Conservation (phyloP, 2,113 vertebrate species). For the Oceanodroma tethys region DNA sequence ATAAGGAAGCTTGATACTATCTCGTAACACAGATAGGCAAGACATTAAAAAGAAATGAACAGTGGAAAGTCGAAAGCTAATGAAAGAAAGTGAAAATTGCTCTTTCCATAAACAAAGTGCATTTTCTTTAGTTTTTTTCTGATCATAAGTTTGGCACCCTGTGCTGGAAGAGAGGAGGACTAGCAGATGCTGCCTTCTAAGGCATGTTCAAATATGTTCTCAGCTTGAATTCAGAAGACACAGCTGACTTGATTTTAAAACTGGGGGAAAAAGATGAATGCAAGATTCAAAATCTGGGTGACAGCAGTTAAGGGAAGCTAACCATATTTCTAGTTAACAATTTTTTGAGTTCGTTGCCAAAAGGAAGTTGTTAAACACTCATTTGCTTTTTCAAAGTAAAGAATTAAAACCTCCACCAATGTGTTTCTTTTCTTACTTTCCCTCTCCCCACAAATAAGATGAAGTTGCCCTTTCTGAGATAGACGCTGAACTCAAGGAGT, state of each 20-base stretch:
- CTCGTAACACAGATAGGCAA: neutral
- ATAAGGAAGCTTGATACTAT: neutral
- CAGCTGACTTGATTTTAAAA: slow-evolving; percentile 1
- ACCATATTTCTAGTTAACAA: neutral
- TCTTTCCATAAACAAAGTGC: neutral
- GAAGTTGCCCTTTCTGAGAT: neutral
- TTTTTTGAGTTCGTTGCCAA: neutral
- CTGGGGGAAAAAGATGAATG: neutral
- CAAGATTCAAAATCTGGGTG: neutral
- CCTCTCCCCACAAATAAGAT: neutral
- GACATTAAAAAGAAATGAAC: neutral
- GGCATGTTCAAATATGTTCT: neutral
- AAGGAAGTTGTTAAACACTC: neutral
- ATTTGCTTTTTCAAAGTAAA: neutral
- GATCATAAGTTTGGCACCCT: neutral
- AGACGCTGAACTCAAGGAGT: neutral
- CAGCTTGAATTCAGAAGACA: neutral
- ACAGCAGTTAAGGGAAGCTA: neutral
- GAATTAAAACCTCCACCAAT: neutral
- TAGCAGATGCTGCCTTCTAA: slow-evolving; percentile 24
- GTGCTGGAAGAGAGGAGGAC: neutral
- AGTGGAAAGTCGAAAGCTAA: neutral
- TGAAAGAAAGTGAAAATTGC: neutral
- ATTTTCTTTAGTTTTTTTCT: neutral
- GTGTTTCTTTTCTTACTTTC: neutral